A percentile compares a stretch with the other conserved stretches of the same genome.
Evolutionary conservation across 2,113 vertebrate species (phyloP).

Genomic region (Hystrix brachyura): DNA sequence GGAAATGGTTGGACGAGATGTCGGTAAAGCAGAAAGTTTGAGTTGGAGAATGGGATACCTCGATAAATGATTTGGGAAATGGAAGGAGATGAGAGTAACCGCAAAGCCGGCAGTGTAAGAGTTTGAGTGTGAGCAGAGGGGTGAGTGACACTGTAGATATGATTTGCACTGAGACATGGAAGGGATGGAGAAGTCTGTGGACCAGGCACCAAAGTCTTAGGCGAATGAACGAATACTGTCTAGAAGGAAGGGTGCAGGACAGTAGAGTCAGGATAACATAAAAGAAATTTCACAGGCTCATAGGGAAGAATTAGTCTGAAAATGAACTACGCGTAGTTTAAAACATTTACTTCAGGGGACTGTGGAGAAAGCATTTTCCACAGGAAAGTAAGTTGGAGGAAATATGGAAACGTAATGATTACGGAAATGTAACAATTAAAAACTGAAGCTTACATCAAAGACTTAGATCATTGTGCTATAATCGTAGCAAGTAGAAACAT

Average conservation of each 20-base stretch:
- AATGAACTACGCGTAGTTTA: neutral
- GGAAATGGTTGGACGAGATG: neutral
- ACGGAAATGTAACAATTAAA: slow-evolving; percentile 15
- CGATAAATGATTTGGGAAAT: slow-evolving; percentile 27
- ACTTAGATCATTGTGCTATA: neutral
- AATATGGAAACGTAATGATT: neutral
- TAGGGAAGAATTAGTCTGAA: neutral
- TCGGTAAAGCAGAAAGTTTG: neutral
- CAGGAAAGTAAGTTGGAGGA: neutral
- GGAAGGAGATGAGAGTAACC: neutral
- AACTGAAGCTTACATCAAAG: slow-evolving; percentile 7
- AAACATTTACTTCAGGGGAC: neutral
- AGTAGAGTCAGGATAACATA: neutral
- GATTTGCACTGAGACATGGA: neutral
- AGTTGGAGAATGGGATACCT: neutral
- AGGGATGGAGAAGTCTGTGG: neutral
- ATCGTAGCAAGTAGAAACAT: neutral
- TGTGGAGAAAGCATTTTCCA: neutral
- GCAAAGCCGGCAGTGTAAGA: neutral
- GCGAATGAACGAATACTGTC: neutral
- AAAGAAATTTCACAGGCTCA: neutral
- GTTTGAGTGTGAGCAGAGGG: neutral
- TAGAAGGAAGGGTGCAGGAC: neutral
- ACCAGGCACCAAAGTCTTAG: neutral
- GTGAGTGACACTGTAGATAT: neutral